These are phyloP conservation scores for Oithona nana DNA, from an alignment of 2,888 invertebrate species.

Conservation along the genomic window DNA sequence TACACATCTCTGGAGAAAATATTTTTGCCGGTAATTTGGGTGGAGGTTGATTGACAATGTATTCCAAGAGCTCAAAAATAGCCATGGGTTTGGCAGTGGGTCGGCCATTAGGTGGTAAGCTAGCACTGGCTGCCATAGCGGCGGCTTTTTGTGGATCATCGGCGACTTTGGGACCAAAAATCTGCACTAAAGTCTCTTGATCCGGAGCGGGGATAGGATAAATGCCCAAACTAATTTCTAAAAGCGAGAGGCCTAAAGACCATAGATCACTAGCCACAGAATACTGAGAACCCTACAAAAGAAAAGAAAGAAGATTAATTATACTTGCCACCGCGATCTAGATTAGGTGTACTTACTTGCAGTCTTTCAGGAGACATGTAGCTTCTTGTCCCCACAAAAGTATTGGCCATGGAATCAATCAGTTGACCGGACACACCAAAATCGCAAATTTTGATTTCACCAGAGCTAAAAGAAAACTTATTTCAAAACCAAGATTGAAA, in stretches of 20 bases:
- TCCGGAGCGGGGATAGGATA: constrained; percentile 98
- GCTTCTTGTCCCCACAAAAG: constrained; percentile 95
- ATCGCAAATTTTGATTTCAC: constrained; percentile 98
- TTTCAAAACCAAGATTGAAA: too few relatives aligned
- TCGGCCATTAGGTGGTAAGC: background rate
- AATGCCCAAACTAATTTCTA: constrained; percentile 97
- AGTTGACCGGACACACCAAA: constrained; percentile 97
- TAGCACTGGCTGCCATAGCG: background rate
- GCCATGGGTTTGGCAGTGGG: constrained; percentile 45
- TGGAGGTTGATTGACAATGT: constrained; percentile 96
- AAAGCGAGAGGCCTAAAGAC: constrained; percentile 88
- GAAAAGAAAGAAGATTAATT: background rate
- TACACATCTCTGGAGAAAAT: constrained; percentile 78
- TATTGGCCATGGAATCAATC: constrained; percentile 98
- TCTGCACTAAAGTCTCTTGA: constrained; percentile 55
- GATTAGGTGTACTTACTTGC: constrained; percentile 37
- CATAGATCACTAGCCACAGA: constrained; percentile 97
- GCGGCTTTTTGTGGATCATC: constrained; percentile 30
- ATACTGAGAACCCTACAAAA: constrained; percentile 45
- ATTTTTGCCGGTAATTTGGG: constrained; percentile 68
- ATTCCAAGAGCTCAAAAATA: constrained; percentile 93
- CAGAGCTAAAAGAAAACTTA: too few relatives aligned
- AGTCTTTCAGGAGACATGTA: constrained; percentile 52
- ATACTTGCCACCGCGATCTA: background rate
- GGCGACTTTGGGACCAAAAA: constrained; percentile 43